A percentile compares a stretch with the other conserved stretches of the same genome.
Conservation (phyloP, 2,888 invertebrate species). For the Sinelater perroti region DNA sequence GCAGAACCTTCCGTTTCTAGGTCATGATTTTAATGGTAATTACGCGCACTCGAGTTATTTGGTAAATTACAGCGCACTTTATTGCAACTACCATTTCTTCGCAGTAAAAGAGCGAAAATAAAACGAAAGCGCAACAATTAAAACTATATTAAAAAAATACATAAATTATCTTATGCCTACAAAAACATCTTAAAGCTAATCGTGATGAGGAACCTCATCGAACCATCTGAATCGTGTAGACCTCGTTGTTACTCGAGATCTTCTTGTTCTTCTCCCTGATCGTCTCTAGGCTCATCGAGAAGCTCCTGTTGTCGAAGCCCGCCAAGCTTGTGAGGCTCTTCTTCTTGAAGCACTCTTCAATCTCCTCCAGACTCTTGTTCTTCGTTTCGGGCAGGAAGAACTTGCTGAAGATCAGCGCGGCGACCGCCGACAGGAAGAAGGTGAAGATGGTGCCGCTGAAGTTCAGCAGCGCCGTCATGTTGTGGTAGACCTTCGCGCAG, state of each 20-base stretch:
- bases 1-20: too few relatives aligned
- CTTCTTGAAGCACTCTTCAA: conserved; percentile 70
- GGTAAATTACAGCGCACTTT: too few relatives aligned
- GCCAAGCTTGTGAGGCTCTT: conserved; percentile 55
- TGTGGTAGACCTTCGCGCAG: conserved; percentile 76
- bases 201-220: too few relatives aligned
- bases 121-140: too few relatives aligned
- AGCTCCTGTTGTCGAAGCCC: not conserved
- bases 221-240: not conserved
- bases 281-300: not conserved
- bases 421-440: conserved; percentile 68
- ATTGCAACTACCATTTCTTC: too few relatives aligned
- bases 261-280: not conserved
- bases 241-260: not conserved
- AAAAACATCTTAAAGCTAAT: too few relatives aligned
- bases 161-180: too few relatives aligned
- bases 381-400: conserved; percentile 75
- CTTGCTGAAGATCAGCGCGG: conserved; percentile 69
- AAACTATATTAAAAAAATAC: too few relatives aligned
- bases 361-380: conserved; percentile 72
- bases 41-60: too few relatives aligned
- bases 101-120: too few relatives aligned
- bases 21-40: too few relatives aligned
- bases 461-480: conserved; percentile 65
- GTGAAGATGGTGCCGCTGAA: conserved; percentile 72